phyloP scores from a whole-genome alignment of 2,888 invertebrate genomes.

The Ceriagrion tenellum region DNA sequence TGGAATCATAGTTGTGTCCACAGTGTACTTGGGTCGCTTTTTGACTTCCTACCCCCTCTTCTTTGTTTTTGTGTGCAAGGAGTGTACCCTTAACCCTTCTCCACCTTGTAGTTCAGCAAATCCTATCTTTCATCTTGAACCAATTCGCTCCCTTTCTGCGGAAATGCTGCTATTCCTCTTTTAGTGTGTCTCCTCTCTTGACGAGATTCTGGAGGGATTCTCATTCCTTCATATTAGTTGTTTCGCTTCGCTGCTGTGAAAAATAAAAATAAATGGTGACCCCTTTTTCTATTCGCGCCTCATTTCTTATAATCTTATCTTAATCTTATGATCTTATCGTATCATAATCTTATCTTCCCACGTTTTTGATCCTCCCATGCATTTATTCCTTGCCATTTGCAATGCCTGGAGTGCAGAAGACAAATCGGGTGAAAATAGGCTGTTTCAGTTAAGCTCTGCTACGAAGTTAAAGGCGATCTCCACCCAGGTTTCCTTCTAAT shows the following conservation, averaged over 20 bases:
- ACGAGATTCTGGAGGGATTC: neutral
- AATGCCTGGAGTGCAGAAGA: neutral
- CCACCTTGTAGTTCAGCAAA: neutral
- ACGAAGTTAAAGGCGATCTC: neutral
- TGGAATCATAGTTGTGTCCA: constrained; percentile 6
- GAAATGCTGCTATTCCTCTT: neutral
- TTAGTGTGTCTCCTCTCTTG: too few species aligned
- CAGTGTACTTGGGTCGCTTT: neutral
- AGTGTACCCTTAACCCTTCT: neutral
- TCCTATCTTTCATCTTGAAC: neutral
- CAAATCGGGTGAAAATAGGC: neutral
- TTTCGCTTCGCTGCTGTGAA: neutral
- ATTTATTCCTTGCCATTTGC: neutral
- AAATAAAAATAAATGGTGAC: too few species aligned
- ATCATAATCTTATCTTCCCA: neutral
- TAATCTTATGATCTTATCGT: too few species aligned
- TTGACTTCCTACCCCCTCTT: neutral
- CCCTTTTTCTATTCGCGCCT: neutral
- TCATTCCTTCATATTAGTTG: neutral
- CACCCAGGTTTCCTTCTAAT: too few species aligned
- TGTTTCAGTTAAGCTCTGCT: neutral
- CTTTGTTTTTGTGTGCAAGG: neutral
- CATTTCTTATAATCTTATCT: neutral
- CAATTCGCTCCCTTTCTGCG: neutral
- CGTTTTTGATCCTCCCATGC: neutral